Evolutionary conservation across 2,113 vertebrate genomes (phyloP).

Genomic region (Pachyramphus minor): DNA sequence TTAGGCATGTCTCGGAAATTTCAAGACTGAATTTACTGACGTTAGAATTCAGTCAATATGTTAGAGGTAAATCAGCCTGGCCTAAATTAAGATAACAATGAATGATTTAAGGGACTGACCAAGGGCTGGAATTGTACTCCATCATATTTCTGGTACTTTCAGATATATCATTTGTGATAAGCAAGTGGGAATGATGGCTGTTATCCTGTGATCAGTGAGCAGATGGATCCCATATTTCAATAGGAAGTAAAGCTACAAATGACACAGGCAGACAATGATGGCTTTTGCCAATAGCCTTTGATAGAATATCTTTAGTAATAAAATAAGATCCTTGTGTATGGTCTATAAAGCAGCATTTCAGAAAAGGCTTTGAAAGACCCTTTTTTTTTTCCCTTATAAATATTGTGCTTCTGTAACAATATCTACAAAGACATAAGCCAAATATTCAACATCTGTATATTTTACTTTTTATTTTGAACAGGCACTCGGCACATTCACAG

Average conservation of each 20-base stretch:
- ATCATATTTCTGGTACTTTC: slow-evolving; percentile 19
- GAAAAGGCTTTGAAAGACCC: slow-evolving; percentile 54
- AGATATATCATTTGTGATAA: slow-evolving; percentile 19
- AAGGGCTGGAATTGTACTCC: not conserved
- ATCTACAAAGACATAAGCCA: slow-evolving; percentile 11
- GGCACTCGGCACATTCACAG: not conserved
- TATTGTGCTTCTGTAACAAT: slow-evolving; percentile 10
- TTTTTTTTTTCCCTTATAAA: slow-evolving; percentile 44
- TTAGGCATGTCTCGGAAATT: not conserved
- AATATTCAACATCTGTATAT: slow-evolving; percentile 32
- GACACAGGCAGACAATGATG: slow-evolving; percentile 22
- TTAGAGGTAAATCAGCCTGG: not conserved
- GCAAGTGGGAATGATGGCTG: not conserved
- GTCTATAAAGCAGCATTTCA: slow-evolving; percentile 38
- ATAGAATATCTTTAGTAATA: slow-evolving; percentile 26
- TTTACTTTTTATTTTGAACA: slow-evolving; percentile 18
- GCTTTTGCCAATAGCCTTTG: slow-evolving; percentile 34
- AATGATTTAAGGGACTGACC: not conserved
- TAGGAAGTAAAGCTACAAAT: slow-evolving; percentile 34
- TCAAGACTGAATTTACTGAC: not conserved
- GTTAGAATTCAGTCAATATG: not conserved
- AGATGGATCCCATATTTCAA: slow-evolving; percentile 57
- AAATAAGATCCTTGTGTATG: slow-evolving; percentile 29
- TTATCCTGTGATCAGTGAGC: slow-evolving; percentile 10
- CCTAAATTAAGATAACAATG: slow-evolving; percentile 1